Conservation (phyloP, 2,113 vertebrate species). For the Hydrochoerus hydrochaeris region DNA sequence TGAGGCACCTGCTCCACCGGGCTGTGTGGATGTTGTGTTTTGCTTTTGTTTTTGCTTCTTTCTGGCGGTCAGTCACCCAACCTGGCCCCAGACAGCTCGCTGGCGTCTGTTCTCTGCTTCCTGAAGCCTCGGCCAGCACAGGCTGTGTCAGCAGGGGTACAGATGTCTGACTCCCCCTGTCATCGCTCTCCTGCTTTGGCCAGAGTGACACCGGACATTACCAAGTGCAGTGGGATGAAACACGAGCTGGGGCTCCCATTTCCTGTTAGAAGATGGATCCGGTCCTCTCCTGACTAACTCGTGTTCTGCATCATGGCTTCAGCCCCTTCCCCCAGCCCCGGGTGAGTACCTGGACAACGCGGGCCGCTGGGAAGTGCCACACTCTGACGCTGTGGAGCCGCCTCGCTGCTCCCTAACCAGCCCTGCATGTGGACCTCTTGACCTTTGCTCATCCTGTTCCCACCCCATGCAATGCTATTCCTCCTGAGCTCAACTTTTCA, state of each 20-base stretch:
- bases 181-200: not conserved
- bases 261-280: not conserved
- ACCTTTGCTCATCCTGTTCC: not conserved
- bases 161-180: fast-evolving
- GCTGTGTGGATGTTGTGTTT: fast-evolving
- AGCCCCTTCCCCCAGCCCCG: fast-evolving
- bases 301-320: not conserved
- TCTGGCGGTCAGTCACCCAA: not conserved
- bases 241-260: not conserved
- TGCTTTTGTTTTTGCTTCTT: fast-evolving
- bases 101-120: fast-evolving
- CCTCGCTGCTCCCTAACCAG: fast-evolving
- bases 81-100: fast-evolving
- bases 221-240: not conserved
- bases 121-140: not conserved
- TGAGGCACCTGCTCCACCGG: fast-evolving
- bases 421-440: not conserved
- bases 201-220: fast-evolving
- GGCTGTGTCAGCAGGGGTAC: fast-evolving
- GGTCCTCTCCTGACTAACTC: not conserved
- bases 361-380: not conserved
- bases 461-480: fast-evolving
- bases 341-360: fast-evolving
- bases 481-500: not conserved
- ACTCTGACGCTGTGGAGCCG: fast-evolving